Conservation (phyloP, 2,888 invertebrate genomes). For the Mythimna loreyi region DNA sequence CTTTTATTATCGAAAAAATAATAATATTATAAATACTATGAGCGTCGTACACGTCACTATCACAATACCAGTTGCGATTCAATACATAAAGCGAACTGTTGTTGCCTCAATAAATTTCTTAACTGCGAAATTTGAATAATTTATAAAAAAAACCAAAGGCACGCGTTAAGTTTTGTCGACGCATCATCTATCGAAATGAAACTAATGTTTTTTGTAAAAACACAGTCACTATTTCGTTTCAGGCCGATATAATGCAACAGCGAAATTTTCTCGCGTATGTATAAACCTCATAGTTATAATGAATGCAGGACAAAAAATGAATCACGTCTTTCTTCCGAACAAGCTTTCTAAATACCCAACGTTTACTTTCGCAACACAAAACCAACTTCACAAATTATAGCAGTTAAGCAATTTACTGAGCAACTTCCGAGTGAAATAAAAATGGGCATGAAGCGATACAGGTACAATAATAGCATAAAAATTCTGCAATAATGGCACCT, state of each 20-base stretch:
- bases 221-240: neutral
- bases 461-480: conserved; percentile 78
- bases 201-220: neutral
- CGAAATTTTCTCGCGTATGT: neutral
- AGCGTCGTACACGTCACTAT: conserved; percentile 88
- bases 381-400: conserved; percentile 26
- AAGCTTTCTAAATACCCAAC: neutral
- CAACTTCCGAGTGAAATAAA: conserved; percentile 72
- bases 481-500: conserved; percentile 87
- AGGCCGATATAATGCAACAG: neutral
- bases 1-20: conserved; percentile 86
- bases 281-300: neutral
- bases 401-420: conserved; percentile 77
- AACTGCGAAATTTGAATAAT: conserved; percentile 65
- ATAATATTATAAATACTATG: conserved; percentile 84
- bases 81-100: conserved; percentile 74
- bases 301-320: neutral
- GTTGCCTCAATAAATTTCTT: conserved; percentile 75
- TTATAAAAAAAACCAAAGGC: neutral
- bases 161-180: neutral
- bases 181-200: neutral
- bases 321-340: neutral
- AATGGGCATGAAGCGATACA: conserved; percentile 79
- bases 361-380: neutral
- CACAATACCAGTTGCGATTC: conserved; percentile 84